Percentiles rank a stretch among this genome's conserved stretches.
These are phyloP conservation scores for Mastigias papua DNA, from an alignment of 30 jellyfish, hydroid and myxozoan species.

Conservation along the genomic window DNA sequence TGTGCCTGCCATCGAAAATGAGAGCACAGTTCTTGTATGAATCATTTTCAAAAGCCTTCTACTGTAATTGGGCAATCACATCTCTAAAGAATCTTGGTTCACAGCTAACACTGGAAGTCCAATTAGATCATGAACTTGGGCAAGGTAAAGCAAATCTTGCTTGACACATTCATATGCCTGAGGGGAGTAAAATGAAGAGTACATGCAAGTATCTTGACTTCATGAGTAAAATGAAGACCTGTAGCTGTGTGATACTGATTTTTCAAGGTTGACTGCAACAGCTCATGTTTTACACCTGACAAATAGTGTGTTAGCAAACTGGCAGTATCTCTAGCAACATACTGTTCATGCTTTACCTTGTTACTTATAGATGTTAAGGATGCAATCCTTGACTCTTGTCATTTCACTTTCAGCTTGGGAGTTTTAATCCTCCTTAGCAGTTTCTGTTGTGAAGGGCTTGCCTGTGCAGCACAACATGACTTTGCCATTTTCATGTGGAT, in stretches of 20 bases:
- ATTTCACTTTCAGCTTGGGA: no score
- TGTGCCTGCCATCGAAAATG: slow-evolving; percentile 27
- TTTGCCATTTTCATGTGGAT: no score
- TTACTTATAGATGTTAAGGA: no score
- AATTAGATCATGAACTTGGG: slow-evolving; percentile 35
- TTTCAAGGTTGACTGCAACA: no score
- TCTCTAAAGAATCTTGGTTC: slow-evolving; percentile 57
- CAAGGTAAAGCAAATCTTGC: slow-evolving; percentile 32
- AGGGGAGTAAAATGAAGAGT: slow-evolving; percentile 64
- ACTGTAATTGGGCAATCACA: neutral
- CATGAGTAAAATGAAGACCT: slow-evolving; percentile 25
- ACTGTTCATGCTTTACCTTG: no score
- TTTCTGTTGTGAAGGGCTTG: no score
- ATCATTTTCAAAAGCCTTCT: slow-evolving; percentile 4
- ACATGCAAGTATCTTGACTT: slow-evolving; percentile 40
- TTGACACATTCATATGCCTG: slow-evolving; percentile 41
- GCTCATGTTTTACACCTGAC: no score
- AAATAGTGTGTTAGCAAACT: no score
- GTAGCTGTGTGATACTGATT: neutral
- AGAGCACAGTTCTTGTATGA: slow-evolving; percentile 23
- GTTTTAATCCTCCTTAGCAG: no score
- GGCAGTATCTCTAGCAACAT: no score
- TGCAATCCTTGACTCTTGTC: no score
- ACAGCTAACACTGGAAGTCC: slow-evolving; percentile 59
- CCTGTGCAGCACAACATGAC: no score